Base-by-base conservation (phyloP, 1,140 invertebrate genomes). In the Heliconius nattereri region DNA sequence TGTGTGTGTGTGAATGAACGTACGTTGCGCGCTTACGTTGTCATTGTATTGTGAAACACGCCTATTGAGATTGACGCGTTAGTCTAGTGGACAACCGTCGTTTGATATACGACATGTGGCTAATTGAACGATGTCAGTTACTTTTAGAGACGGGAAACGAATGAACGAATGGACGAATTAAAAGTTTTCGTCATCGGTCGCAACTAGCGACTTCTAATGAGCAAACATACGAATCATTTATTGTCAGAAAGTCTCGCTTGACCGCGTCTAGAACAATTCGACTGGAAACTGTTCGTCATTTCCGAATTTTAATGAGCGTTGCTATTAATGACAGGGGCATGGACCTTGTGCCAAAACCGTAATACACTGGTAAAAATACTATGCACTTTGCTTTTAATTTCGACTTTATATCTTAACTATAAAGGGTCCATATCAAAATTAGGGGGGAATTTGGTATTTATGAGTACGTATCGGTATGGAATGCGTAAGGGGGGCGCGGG, bases 291-390 rank as follows among this genome's bases (percentile, higher is more conserved):
- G 91, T 93, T 90, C 88, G 91, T 94, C 92, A 94, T 91, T 92
- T 93, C 92, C 92, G 90, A 92, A 92, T 91, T 91, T 91, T 93
- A 93, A 94, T 93, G 90, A 90, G 89, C 85, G 85, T 89, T 86
- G 88, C 85, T 76, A 85, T 89, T 90, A 92, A 87, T 91, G 92
- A 92, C 89, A 87, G 90, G 92, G 88, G 91, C 90, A 94, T 91
- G 91, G 90, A 90, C 92, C 86, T 87, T 87, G 87, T 88, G 90
- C 90, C 86, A 92, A 92, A 92, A 94, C 89, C 87, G 90, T 92
- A 93, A 87, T 87, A 91, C 87, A 89, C 89, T 78, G 82, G 78
- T 84, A 66, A 66, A 66, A 66, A 66, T 66, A 66, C 26, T 23
- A 66, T 66, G 73, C 57, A 49, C 32, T 26, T 71, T n/a, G 23